Evolutionary conservation across 2,113 vertebrate species (phyloP).

Genomic region (Tetrao urogallus): DNA sequence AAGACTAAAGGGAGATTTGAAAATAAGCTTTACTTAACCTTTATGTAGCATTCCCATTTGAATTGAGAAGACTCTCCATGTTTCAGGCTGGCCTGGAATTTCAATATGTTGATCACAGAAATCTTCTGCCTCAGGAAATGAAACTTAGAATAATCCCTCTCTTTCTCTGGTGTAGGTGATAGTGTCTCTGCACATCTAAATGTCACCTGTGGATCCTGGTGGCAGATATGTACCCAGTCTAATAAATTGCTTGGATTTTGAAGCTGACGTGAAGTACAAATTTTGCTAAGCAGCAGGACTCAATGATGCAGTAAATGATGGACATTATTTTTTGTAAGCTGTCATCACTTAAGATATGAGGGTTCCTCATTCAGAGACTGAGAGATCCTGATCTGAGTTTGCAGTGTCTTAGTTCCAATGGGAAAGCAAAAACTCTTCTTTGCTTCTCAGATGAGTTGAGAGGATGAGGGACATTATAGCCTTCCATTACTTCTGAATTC

Average conservation of each 20-base stretch:
- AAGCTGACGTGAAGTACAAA: background rate
- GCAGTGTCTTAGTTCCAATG: background rate
- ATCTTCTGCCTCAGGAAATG: background rate
- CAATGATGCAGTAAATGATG: no score
- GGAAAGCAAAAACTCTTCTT: background rate
- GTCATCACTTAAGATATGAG: fast-evolving
- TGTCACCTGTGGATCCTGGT: background rate
- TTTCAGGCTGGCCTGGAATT: background rate
- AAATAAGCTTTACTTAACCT: background rate
- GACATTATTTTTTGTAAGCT: background rate
- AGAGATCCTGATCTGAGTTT: background rate
- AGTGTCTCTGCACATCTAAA: background rate
- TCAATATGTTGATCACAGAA: no score
- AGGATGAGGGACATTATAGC: background rate
- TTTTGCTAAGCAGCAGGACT: background rate
- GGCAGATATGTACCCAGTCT: background rate
- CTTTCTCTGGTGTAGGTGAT: background rate
- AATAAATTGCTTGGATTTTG: background rate
- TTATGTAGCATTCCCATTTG: background rate
- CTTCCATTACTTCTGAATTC: background rate
- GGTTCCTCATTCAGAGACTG: background rate
- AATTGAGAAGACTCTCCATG: background rate
- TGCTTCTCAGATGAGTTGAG: background rate
- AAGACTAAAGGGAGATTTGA: background rate
- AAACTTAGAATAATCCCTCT: background rate